These are phyloP conservation scores for Stegostoma tigrinum DNA, from an alignment of 2,113 vertebrate species.

Conservation along the genomic window DNA sequence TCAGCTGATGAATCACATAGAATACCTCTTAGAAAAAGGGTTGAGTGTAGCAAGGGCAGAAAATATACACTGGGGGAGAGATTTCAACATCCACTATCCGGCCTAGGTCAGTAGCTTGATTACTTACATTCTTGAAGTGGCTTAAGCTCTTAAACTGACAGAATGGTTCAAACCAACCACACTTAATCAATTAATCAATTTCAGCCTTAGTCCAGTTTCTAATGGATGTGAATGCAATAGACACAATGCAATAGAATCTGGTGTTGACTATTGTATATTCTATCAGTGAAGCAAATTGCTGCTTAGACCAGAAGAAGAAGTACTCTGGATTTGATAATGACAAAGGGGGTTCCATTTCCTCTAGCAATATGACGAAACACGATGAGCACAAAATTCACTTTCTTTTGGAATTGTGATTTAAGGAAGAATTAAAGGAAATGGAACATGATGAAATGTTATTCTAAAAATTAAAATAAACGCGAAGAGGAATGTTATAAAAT, in stretches of 20 bases:
- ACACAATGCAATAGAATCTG: neutral
- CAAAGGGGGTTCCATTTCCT: neutral
- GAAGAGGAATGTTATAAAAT: neutral
- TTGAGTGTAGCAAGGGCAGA: too few species aligned
- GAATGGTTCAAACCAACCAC: neutral
- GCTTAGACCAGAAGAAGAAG: neutral
- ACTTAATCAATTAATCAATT: slow-evolving; percentile 6
- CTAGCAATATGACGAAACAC: neutral
- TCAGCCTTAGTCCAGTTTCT: neutral
- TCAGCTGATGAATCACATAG: too few species aligned
- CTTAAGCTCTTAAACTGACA: neutral
- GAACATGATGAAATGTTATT: neutral
- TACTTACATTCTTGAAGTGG: neutral
- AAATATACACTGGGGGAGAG: too few species aligned
- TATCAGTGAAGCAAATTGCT: neutral
- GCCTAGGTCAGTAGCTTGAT: too few species aligned
- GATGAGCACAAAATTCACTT: neutral
- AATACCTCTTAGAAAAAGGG: too few species aligned
- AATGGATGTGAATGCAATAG: neutral
- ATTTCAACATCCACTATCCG: too few species aligned
- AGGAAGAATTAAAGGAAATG: neutral
- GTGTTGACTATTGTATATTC: neutral
- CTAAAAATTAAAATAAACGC: neutral
- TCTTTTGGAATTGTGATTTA: neutral
- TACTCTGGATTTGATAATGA: neutral